Evolutionary conservation across 37 sponge, comb jelly and placozoan species (phyloP).

Genomic region (Mnemiopsis leidyi): DNA sequence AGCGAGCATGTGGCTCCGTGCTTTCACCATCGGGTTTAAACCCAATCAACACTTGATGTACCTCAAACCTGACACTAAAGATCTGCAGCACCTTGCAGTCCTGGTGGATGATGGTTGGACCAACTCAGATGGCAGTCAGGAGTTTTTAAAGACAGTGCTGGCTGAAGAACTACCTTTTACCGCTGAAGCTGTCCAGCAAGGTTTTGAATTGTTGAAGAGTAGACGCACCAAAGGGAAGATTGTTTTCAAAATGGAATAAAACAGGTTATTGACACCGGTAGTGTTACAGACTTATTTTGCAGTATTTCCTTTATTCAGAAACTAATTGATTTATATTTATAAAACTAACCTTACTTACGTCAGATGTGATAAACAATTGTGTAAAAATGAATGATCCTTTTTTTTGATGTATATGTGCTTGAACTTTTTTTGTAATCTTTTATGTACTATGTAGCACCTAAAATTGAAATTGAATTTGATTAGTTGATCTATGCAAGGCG

Average conservation of each 20-base stretch:
- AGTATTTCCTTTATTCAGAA: too few species aligned
- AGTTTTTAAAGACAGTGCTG: neutral
- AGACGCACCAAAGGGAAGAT: slow-evolving; percentile 29
- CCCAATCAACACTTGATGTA: neutral
- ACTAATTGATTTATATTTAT: too few species aligned
- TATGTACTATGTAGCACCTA: too few species aligned
- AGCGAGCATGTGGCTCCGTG: neutral
- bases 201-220: slow-evolving; percentile 23
- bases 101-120: slow-evolving; percentile 16
- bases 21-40: slow-evolving; percentile 2
- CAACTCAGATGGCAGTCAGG: neutral
- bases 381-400: too few species aligned
- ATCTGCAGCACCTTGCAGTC: neutral
- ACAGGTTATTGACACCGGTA: too few species aligned
- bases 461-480: too few species aligned
- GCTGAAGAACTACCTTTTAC: neutral
- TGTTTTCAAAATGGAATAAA: slow-evolving; percentile 15
- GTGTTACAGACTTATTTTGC: too few species aligned
- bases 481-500: too few species aligned
- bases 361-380: too few species aligned
- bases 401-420: too few species aligned
- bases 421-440: too few species aligned
- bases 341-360: too few species aligned
- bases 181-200: neutral
- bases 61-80: neutral